phyloP scores from a whole-genome alignment of 1,140 invertebrate species.

The Wiebesia pumilae region DNA sequence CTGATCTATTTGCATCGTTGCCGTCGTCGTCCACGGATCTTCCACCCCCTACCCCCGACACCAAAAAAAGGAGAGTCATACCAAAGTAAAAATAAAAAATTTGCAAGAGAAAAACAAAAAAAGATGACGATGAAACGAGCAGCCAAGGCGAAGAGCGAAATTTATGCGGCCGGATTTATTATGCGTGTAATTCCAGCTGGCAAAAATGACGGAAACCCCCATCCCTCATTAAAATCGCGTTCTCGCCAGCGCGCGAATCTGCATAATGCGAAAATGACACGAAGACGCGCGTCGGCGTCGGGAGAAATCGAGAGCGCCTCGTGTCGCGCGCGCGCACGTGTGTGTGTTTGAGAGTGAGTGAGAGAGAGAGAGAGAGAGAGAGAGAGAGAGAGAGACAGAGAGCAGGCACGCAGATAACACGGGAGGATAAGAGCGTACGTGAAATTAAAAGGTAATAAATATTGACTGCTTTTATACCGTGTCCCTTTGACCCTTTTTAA shows the following conservation, averaged over 20 bases:
- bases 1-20: constrained; percentile 8
- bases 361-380: neutral
- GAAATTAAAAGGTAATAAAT: constrained; percentile 46
- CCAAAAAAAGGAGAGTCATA: neutral
- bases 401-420: constrained; percentile 12
- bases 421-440: constrained; percentile 17
- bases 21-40: neutral
- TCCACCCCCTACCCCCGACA: neutral
- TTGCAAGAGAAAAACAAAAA: neutral
- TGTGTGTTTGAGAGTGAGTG: no score
- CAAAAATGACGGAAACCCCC: constrained; percentile 45
- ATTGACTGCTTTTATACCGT: constrained; percentile 16
- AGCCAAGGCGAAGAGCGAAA: constrained; percentile 28
- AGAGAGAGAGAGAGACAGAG: constrained; percentile 5
- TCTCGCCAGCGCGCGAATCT: constrained; percentile 31
- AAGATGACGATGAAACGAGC: neutral
- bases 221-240: constrained; percentile 47
- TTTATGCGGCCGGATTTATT: constrained; percentile 49
- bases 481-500: neutral
- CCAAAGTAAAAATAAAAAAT: constrained; percentile 9
- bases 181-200: constrained; percentile 47
- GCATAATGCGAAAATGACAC: constrained; percentile 49
- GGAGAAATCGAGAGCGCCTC: neutral
- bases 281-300: constrained; percentile 33
- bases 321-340: no score